Evolutionary conservation across 1,140 invertebrate species (phyloP), one percentile per base, ranked within the genome.

Genomic region (Protaetia brevitarsis): DNA sequence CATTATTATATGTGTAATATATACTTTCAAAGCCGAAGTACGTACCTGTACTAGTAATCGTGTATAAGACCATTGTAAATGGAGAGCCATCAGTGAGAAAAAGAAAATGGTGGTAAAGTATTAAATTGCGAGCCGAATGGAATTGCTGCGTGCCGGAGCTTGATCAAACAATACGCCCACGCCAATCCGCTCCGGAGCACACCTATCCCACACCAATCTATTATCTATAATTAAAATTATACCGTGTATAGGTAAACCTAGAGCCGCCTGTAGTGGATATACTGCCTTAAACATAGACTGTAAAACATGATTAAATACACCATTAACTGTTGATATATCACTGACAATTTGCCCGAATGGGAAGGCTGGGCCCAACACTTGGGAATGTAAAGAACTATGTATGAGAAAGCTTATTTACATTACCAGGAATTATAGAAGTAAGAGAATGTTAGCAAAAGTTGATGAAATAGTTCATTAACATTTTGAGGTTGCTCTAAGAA

Each of bases 141-240:
- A n/a, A n/a, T n/a, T n/a, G n/a, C n/a, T n/a, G 41, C 34, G 34
- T 37, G 34, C 41, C 10, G 41, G 16, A 45, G 41, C 23, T 21
- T 45, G 41, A 45, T 45, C 41, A 45, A 45, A 45, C 41, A 45
- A 19, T 45, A 45, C 41, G 41, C 41, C 41, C 23, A 45, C 41
- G 41, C 8, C 23, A 21, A 13, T 21, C 23, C 41, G 41, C 41
- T 45, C 41, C 41, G 23, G 23, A 45, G 41, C 41, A 45, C 41
- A 45, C 41, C 41, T 45, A 45, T 45, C 41, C 41, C 23, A 45
- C 41, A 45, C 41, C 41, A 45, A 45, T 45, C 41, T 45, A 45
- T 45, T 45, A 45, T 45, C 41, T 45, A 45, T 45, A 45, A 45
- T 45, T 45, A 45, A 45, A 45, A 45, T 45, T 45, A 45, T 45